Percentiles rank a stretch among this genome's conserved stretches.
phyloP scores from a whole-genome alignment of 2,113 vertebrate species.

The Varanus salvator region DNA sequence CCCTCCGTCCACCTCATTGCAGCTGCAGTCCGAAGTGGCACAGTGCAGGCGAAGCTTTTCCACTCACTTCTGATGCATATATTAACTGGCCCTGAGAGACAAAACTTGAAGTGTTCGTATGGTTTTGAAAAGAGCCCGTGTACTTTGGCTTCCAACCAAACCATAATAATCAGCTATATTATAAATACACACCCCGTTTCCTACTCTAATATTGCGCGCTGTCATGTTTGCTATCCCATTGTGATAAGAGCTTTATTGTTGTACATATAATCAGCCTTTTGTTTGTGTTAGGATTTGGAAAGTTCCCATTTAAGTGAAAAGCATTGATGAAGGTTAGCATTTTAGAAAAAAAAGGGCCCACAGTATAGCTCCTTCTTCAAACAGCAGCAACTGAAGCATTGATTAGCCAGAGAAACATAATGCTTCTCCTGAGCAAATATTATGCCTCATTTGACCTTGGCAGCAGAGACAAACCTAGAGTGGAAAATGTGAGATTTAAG shows the following conservation, averaged over 20 bases:
- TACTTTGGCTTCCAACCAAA: slow-evolving; percentile 10
- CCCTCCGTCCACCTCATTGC: background rate
- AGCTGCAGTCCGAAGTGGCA: background rate
- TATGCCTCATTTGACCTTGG: slow-evolving; percentile 53
- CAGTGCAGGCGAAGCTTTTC: background rate
- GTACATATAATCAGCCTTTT: slow-evolving; percentile 47
- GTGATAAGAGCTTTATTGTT: slow-evolving; percentile 56
- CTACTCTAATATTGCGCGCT: slow-evolving; percentile 41
- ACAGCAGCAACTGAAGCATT: slow-evolving; percentile 41
- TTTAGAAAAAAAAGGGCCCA: slow-evolving; percentile 16
- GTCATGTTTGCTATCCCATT: slow-evolving; percentile 53
- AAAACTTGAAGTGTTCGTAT: slow-evolving; percentile 17
- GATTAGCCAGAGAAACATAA: slow-evolving; percentile 45
- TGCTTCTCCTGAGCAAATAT: slow-evolving; percentile 50
- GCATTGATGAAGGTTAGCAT: slow-evolving; percentile 53
- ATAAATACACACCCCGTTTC: slow-evolving; percentile 31
- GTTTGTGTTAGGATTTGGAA: slow-evolving; percentile 55
- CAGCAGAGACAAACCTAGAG: slow-evolving; percentile 48
- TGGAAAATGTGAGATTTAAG: slow-evolving; percentile 57
- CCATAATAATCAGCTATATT: slow-evolving; percentile 49
- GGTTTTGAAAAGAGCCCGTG: slow-evolving; percentile 19
- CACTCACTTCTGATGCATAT: background rate
- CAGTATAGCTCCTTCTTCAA: slow-evolving; percentile 38
- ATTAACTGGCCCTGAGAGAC: slow-evolving; percentile 13
- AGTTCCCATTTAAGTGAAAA: slow-evolving; percentile 54